Percentiles rank a stretch among this genome's conserved stretches.
Evolutionary conservation across 2,888 invertebrate genomes (phyloP).

Genomic region (Sthenelais limicola): DNA sequence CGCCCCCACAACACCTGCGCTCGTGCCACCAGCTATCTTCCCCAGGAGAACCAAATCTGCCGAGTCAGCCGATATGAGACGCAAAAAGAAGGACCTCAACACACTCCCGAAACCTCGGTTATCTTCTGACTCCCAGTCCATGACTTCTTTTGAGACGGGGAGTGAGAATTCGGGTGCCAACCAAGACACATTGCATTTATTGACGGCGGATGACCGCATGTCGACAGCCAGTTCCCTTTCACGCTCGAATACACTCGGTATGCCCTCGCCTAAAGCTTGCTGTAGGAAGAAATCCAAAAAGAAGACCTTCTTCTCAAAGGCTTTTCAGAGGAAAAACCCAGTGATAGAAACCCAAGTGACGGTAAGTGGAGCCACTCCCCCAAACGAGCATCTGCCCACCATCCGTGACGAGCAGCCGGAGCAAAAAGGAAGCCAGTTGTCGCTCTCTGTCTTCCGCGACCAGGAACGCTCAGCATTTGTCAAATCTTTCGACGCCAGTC

Average conservation of each 20-base stretch:
- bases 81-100: conserved; percentile 7
- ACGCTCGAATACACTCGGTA: not conserved
- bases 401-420: conserved; percentile 16
- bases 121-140: conserved; percentile 29
- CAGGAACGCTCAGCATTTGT: conserved; percentile 26
- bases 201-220: conserved; percentile 7
- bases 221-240: not conserved
- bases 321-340: conserved; percentile 35
- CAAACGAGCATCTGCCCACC: conserved; percentile 27
- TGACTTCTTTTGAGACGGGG: conserved; percentile 36
- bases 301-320: conserved; percentile 39
- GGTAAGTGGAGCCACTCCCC: not conserved
- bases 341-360: not conserved
- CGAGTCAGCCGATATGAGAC: not conserved
- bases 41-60: conserved; percentile 14
- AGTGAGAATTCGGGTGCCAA: conserved; percentile 27
- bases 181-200: conserved; percentile 24
- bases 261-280: conserved; percentile 27
- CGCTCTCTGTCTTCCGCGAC: conserved; percentile 1
- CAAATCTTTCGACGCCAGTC: conserved; percentile 29
- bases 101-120: conserved; percentile 27
- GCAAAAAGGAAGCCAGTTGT: conserved; percentile 23
- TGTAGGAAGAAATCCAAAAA: conserved; percentile 36
- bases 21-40: conserved; percentile 11
- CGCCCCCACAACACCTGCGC: too few relatives aligned